A percentile compares a stretch with the other conserved stretches of the same genome.
Conservation (phyloP, 1,140 invertebrate species). For the Sycobia sp. region DNA sequence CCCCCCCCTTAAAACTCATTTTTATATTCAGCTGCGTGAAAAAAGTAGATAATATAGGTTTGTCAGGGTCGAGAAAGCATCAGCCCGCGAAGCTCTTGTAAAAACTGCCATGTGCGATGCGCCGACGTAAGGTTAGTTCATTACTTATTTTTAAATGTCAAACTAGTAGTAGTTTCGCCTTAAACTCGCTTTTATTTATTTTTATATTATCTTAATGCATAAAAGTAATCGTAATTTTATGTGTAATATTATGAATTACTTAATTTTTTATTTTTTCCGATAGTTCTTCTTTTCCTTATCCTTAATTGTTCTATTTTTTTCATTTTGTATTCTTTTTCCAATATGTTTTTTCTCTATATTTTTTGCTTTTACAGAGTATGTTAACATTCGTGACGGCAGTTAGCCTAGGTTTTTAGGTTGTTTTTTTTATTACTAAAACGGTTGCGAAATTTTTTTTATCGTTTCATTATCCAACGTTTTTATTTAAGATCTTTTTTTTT, state of each 20-base stretch:
- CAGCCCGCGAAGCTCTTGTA: neutral
- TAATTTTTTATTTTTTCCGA: constrained; percentile 37
- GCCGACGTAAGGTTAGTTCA: constrained; percentile 54
- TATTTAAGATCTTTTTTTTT: too few species aligned
- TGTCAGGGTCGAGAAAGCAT: too few species aligned
- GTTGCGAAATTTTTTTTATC: constrained; percentile 30
- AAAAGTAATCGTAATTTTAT: constrained; percentile 59
- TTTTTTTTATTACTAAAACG: constrained; percentile 15
- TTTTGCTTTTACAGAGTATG: too few species aligned
- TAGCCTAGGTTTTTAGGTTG: constrained; percentile 1
- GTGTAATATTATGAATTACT: constrained; percentile 45
- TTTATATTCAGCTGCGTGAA: too few species aligned
- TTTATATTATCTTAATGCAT: constrained; percentile 51
- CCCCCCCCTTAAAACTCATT: too few species aligned
- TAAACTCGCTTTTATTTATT: too few species aligned
- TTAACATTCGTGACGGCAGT: neutral
- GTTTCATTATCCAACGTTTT: constrained; percentile 10
- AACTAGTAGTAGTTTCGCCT: constrained; percentile 55
- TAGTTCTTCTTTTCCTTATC: constrained; percentile 45
- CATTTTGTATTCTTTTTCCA: neutral
- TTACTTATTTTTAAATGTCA: constrained; percentile 52
- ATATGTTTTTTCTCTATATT: neutral
- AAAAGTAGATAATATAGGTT: too few species aligned
- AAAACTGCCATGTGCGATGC: constrained; percentile 34
- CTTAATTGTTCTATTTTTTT: constrained; percentile 22